phyloP scores from a whole-genome alignment of 2,888 invertebrate genomes.

The Dinocampus coccinellae region DNA sequence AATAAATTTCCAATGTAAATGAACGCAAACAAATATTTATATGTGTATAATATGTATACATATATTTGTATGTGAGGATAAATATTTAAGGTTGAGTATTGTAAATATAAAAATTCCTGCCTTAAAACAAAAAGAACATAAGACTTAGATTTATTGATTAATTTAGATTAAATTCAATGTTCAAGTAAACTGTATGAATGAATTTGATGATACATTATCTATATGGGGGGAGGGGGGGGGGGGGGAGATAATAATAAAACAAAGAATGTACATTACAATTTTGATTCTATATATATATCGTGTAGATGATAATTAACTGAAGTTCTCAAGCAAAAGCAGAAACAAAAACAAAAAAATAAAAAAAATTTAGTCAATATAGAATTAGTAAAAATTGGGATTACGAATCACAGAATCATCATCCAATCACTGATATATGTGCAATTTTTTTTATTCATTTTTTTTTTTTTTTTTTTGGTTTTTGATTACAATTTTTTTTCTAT shows the following conservation, averaged over 20 bases:
- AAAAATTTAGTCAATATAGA: slow-evolving; percentile 59
- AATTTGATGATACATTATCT: slow-evolving; percentile 29
- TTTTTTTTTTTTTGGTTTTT: no score
- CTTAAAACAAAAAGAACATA: slow-evolving; percentile 62
- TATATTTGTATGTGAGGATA: background rate
- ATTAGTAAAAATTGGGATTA: slow-evolving; percentile 40
- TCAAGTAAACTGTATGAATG: background rate
- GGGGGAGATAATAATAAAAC: no score
- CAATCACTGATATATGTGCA: background rate
- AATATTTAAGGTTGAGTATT: slow-evolving; percentile 41
- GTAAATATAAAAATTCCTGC: slow-evolving; percentile 66
- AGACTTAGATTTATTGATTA: slow-evolving; percentile 59
- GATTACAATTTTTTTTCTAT: background rate
- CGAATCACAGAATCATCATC: slow-evolving; percentile 31
- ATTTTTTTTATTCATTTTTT: background rate
- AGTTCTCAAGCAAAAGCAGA: no score
- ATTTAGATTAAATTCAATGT: slow-evolving; percentile 1
- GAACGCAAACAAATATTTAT: background rate
- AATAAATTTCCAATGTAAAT: slow-evolving; percentile 18
- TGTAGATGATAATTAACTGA: background rate
- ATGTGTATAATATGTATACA: background rate
- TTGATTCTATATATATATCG: slow-evolving; percentile 50
- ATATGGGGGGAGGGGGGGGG: no score
- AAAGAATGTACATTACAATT: slow-evolving; percentile 52
- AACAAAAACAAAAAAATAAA: slow-evolving; percentile 1